These are phyloP conservation scores for Scaptomyza polygonia DNA, from an alignment of 2,888 invertebrate species.

Conservation along the genomic window DNA sequence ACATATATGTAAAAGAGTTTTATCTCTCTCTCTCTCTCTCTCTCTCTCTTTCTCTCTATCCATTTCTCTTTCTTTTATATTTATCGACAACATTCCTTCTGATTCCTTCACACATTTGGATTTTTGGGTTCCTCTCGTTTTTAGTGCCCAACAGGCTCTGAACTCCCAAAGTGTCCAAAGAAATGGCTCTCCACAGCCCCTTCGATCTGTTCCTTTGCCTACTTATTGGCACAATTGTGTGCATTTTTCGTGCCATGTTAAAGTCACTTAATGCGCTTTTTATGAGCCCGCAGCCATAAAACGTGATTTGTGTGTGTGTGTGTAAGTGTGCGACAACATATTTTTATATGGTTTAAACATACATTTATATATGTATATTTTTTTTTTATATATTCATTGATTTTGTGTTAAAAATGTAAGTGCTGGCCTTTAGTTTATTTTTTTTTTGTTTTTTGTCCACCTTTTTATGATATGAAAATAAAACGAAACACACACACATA, in stretches of 20 bases:
- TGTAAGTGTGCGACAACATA: constrained; percentile 42
- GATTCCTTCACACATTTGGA: no score
- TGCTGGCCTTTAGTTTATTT: constrained; percentile 70
- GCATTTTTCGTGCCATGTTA: constrained; percentile 78
- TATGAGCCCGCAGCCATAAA: constrained; percentile 77
- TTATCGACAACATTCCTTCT: no score
- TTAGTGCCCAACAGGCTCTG: constrained; percentile 30
- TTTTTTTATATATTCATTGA: constrained; percentile 78
- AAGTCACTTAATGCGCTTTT: constrained; percentile 80
- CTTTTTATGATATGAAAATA: constrained; percentile 75
- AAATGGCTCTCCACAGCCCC: constrained; percentile 26
- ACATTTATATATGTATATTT: constrained; percentile 21
- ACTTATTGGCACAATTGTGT: constrained; percentile 72
- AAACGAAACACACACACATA: constrained; percentile 50
- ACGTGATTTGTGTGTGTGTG: constrained; percentile 39
- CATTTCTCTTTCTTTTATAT: no score
- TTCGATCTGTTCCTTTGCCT: background rate
- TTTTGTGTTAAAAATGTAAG: constrained; percentile 81
- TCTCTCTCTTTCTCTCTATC: no score
- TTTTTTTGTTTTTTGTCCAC: constrained; percentile 44
- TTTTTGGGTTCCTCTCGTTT: constrained; percentile 23
- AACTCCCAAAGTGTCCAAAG: constrained; percentile 50
- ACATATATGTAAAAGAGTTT: no score
- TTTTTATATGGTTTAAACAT: constrained; percentile 46
- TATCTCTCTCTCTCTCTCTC: no score